These are phyloP conservation scores for Himalopsyche phryganea DNA, from an alignment of 1,140 invertebrate genomes.

Conservation along the genomic window DNA sequence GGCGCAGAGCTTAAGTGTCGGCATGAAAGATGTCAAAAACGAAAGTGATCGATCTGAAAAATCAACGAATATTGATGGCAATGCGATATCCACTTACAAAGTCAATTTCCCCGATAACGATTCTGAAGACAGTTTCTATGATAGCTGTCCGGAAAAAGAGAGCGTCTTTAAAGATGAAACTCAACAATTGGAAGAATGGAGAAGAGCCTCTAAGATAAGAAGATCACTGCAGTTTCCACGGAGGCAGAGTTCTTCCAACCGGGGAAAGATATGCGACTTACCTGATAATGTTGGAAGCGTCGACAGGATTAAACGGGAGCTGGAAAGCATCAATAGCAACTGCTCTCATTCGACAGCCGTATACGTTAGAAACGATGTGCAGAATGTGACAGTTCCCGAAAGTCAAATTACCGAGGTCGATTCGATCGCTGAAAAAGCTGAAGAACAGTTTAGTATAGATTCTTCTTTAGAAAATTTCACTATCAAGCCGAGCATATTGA, in stretches of 20 bases:
- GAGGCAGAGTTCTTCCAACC: slow-evolving; percentile 43
- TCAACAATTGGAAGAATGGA: slow-evolving; percentile 54
- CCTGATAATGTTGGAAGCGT: slow-evolving; percentile 51
- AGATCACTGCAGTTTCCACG: slow-evolving; percentile 62
- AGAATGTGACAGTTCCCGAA: neutral
- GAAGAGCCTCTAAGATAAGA: slow-evolving; percentile 54
- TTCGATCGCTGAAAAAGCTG: slow-evolving; percentile 32
- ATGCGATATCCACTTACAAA: slow-evolving; percentile 44
- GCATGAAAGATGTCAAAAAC: slow-evolving; percentile 36
- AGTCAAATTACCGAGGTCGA: slow-evolving; percentile 25
- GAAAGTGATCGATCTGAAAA: slow-evolving; percentile 41
- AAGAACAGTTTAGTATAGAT: slow-evolving; percentile 4
- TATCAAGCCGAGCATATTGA: slow-evolving; percentile 27
- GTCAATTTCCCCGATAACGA: slow-evolving; percentile 36
- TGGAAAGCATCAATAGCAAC: slow-evolving; percentile 50
- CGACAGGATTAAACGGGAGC: slow-evolving; percentile 50
- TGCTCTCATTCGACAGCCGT: slow-evolving; percentile 41
- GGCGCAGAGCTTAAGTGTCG: neutral
- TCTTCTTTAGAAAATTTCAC: slow-evolving; percentile 18
- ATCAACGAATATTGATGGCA: slow-evolving; percentile 34
- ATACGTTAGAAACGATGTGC: slow-evolving; percentile 8
- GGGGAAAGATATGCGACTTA: slow-evolving; percentile 52
- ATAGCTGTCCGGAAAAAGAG: slow-evolving; percentile 33
- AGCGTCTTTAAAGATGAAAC: slow-evolving; percentile 32
- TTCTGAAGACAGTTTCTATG: slow-evolving; percentile 31